Evolutionary conservation across 2,113 vertebrate genomes (phyloP).

Genomic region (Silurus meridionalis): DNA sequence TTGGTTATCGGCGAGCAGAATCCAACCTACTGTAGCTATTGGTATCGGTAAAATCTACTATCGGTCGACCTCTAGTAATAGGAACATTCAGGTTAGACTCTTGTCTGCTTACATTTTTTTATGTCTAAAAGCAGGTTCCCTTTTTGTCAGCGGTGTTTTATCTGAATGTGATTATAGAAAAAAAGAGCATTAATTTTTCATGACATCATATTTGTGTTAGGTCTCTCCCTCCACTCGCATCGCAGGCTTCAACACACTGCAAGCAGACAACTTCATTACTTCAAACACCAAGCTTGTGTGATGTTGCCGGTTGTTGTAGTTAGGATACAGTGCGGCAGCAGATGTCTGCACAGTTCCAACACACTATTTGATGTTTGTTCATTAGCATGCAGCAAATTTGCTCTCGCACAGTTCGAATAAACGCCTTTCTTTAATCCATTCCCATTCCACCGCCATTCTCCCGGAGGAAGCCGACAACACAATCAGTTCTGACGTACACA

Average conservation of each 20-base stretch:
- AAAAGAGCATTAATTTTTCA: not conserved
- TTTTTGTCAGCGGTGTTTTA: not conserved
- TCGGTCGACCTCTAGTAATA: too few relatives aligned
- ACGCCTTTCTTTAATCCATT: constrained; percentile 17
- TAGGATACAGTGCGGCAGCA: constrained; percentile 39
- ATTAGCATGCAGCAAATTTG: constrained; percentile 48
- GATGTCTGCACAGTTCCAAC: constrained; percentile 41
- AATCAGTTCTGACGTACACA: constrained; percentile 9
- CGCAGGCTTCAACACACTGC: constrained; percentile 11
- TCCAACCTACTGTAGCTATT: too few relatives aligned
- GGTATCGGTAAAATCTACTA: too few relatives aligned
- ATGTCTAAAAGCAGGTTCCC: not conserved
- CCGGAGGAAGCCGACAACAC: constrained; percentile 9
- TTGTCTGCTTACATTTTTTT: not conserved
- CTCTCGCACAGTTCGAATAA: constrained; percentile 28
- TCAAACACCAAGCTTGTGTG: constrained; percentile 26
- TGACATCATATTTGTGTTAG: not conserved
- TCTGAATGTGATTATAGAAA: not conserved
- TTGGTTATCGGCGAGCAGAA: too few relatives aligned
- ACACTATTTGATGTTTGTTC: constrained; percentile 42
- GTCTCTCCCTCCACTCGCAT: not conserved
- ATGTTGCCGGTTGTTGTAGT: constrained; percentile 27
- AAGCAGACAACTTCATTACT: constrained; percentile 36
- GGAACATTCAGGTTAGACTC: not conserved
- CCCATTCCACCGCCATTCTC: constrained; percentile 10